Evolutionary conservation across 2,113 vertebrate species (phyloP).

Genomic region (Oxyura jamaicensis): DNA sequence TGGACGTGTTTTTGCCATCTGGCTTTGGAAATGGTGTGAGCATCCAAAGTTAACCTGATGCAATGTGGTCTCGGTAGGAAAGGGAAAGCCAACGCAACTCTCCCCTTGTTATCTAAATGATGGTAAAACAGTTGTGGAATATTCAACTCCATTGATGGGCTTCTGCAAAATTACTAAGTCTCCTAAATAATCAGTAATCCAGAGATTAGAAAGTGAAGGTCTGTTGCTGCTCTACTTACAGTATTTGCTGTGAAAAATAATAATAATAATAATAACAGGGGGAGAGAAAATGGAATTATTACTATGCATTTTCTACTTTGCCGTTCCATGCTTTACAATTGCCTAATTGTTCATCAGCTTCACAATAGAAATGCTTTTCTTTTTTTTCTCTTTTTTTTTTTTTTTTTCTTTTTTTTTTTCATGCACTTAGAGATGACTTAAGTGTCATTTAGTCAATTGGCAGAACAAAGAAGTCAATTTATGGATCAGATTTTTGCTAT

Average conservation of each 20-base stretch:
- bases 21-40: neutral
- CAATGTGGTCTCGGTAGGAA: neutral
- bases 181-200: conserved; percentile 17
- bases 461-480: conserved; percentile 77
- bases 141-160: neutral
- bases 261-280: neutral
- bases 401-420: conserved; percentile 67
- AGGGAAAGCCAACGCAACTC: neutral
- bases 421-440: conserved; percentile 73
- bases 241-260: conserved; percentile 26
- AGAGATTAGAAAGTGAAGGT: conserved; percentile 25
- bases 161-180: neutral
- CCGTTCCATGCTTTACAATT: conserved; percentile 52
- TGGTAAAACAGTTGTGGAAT: neutral
- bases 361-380: conserved; percentile 62
- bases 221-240: neutral
- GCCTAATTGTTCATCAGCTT: conserved; percentile 70
- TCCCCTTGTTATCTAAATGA: neutral
- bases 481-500: conserved; percentile 68
- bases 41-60: neutral
- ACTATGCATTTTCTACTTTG: conserved; percentile 43
- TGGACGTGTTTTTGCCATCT: neutral
- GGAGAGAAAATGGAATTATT: conserved; percentile 30
- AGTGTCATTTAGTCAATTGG: conserved; percentile 74
- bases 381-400: conserved; percentile 48